A percentile compares a stretch with the other conserved stretches of the same genome.
Conservation (phyloP, 2,888 invertebrate genomes). For the Chrysomela aeneicollis region DNA sequence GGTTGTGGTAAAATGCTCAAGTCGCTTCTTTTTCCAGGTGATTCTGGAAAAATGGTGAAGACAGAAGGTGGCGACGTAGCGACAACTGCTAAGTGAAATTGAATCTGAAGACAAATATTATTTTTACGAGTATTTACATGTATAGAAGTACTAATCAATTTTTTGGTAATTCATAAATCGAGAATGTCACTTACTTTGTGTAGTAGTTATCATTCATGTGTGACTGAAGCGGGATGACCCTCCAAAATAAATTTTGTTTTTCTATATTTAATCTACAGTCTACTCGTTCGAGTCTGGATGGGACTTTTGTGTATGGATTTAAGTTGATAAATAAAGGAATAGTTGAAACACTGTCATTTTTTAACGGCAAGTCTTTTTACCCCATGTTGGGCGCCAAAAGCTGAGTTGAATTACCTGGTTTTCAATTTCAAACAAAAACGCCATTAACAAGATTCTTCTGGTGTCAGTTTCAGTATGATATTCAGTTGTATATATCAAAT, state of each 20-base stretch:
- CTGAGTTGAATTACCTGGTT: no score
- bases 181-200: neutral
- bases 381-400: neutral
- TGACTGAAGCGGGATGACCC: slow-evolving; percentile 6
- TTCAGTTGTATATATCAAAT: no score
- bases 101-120: slow-evolving; percentile 26
- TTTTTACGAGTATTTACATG: slow-evolving; percentile 41
- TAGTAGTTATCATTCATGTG: neutral
- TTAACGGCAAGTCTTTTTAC: neutral
- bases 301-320: slow-evolving; percentile 16
- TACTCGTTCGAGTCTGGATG: slow-evolving; percentile 6
- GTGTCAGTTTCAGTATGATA: no score
- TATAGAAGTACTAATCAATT: slow-evolving; percentile 28
- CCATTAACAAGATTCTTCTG: no score
- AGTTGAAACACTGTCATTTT: slow-evolving; percentile 3
- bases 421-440: no score
- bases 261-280: slow-evolving; percentile 10
- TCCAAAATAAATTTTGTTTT: slow-evolving; percentile 16
- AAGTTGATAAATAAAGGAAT: slow-evolving; percentile 11
- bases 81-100: slow-evolving; percentile 28
- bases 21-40: slow-evolving; percentile 55
- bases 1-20: no score
- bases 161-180: slow-evolving; percentile 5
- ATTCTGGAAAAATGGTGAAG: slow-evolving; percentile 66
- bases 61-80: slow-evolving; percentile 59